Percentiles rank a stretch among this genome's conserved stretches.
Conservation (phyloP, 2,797 vertebrate genomes). For the Peromyscus melanophrys region DNA sequence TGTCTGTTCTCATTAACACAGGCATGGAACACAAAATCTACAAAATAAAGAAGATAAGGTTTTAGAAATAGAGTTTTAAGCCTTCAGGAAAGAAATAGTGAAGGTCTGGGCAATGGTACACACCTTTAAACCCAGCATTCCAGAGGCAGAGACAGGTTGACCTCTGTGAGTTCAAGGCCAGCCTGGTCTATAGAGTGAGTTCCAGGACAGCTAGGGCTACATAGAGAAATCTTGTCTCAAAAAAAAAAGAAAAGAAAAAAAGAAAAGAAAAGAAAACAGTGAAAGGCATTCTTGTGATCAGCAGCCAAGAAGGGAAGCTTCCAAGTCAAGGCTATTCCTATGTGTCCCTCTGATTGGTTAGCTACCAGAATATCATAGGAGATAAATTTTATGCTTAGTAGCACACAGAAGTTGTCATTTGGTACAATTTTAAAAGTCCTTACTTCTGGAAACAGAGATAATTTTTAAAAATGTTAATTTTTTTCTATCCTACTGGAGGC, state of each 20-base stretch:
- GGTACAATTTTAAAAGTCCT: constrained; percentile 17
- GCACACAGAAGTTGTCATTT: neutral
- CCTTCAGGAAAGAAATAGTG: neutral
- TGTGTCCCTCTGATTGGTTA: neutral
- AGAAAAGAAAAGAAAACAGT: neutral
- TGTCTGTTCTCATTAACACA: neutral
- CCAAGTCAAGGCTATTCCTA: neutral
- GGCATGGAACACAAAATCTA: neutral
- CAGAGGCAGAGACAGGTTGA: neutral
- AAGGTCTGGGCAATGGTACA: neutral
- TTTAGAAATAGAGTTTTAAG: neutral
- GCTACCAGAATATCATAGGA: neutral
- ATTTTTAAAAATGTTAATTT: neutral
- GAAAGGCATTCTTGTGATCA: neutral
- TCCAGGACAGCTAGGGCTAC: neutral
- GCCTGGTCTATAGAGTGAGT: neutral
- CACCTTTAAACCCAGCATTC: neutral
- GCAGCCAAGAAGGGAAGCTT: neutral
- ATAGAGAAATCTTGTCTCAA: neutral
- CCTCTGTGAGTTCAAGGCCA: neutral
- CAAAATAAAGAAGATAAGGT: neutral
- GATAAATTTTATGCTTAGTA: neutral
- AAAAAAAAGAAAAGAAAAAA: no score
- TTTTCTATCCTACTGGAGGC: neutral
- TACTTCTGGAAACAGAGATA: constrained; percentile 16